These are phyloP conservation scores for Galerucella pusilla DNA, from an alignment of 2,888 invertebrate species.

Conservation along the genomic window DNA sequence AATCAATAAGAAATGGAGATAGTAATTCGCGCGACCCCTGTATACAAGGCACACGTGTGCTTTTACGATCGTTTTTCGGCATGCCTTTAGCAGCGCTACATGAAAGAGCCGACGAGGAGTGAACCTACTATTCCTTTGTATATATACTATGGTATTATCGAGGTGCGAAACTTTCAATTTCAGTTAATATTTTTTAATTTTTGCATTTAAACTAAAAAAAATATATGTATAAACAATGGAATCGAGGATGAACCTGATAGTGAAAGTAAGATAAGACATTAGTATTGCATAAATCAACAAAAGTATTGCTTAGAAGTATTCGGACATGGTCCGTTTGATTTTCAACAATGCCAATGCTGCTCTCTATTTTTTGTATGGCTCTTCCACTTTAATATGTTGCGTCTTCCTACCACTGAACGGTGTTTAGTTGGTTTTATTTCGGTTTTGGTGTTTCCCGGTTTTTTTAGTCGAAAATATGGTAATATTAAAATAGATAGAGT, in stretches of 20 bases:
- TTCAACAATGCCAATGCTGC: slow-evolving; percentile 62
- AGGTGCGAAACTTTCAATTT: neutral
- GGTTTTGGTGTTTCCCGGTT: slow-evolving; percentile 21
- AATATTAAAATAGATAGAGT: neutral
- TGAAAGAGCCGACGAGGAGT: too few species aligned
- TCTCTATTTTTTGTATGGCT: slow-evolving; percentile 54
- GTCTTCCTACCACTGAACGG: slow-evolving; percentile 18
- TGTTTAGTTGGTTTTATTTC: slow-evolving; percentile 22
- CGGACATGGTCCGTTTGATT: slow-evolving; percentile 63
- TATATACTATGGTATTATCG: too few species aligned
- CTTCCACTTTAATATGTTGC: slow-evolving; percentile 38
- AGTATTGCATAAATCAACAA: slow-evolving; percentile 57
- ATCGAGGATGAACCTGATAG: slow-evolving; percentile 62
- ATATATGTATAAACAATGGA: slow-evolving; percentile 36
- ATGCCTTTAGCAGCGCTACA: too few species aligned
- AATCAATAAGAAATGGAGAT: too few species aligned
- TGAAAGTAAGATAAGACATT: slow-evolving; percentile 63
- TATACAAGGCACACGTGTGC: too few species aligned
- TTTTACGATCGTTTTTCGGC: too few species aligned
- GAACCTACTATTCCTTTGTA: too few species aligned
- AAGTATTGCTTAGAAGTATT: slow-evolving; percentile 55
- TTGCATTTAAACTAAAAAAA: slow-evolving; percentile 28
- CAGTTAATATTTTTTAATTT: slow-evolving; percentile 18
- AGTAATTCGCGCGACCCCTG: too few species aligned
- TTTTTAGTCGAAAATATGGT: slow-evolving; percentile 11